These are phyloP conservation scores for Dryadula phaetusa DNA, from an alignment of 2,888 invertebrate species.

Conservation along the genomic window DNA sequence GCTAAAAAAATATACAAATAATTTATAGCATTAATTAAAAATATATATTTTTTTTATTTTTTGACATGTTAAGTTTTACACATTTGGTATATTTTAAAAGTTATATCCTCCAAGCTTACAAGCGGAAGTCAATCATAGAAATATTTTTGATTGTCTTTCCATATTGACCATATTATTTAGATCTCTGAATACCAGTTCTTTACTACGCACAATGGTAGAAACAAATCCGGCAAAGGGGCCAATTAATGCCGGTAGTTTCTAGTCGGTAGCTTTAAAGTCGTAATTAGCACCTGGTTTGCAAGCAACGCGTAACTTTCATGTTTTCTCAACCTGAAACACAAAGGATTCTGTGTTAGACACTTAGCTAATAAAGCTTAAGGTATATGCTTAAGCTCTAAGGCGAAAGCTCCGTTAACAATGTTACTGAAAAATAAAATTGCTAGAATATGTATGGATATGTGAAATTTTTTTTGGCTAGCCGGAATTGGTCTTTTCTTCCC, in stretches of 20 bases:
- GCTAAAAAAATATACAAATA: too few relatives aligned
- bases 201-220: constrained; percentile 31
- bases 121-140: too few relatives aligned
- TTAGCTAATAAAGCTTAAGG: constrained; percentile 34
- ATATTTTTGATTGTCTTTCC: too few relatives aligned
- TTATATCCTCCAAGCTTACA: too few relatives aligned
- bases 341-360: constrained; percentile 35
- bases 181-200: constrained; percentile 12
- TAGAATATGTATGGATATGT: too few relatives aligned
- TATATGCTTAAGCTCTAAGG: constrained; percentile 19
- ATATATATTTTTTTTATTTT: too few relatives aligned
- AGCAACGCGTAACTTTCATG: constrained; percentile 59
- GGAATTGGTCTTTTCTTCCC: too few relatives aligned
- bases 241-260: constrained; percentile 49
- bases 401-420: not conserved
- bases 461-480: too few relatives aligned
- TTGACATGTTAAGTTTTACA: too few relatives aligned
- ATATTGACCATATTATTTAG: too few relatives aligned
- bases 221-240: constrained; percentile 47
- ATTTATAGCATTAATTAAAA: too few relatives aligned
- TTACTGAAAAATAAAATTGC: not conserved
- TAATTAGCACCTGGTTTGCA: constrained; percentile 73
- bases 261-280: constrained; percentile 55
- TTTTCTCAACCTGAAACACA: constrained; percentile 40
- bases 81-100: too few relatives aligned